Conservation (phyloP, 2,113 vertebrate species). For the Dunckerocampus dactyliophorus region DNA sequence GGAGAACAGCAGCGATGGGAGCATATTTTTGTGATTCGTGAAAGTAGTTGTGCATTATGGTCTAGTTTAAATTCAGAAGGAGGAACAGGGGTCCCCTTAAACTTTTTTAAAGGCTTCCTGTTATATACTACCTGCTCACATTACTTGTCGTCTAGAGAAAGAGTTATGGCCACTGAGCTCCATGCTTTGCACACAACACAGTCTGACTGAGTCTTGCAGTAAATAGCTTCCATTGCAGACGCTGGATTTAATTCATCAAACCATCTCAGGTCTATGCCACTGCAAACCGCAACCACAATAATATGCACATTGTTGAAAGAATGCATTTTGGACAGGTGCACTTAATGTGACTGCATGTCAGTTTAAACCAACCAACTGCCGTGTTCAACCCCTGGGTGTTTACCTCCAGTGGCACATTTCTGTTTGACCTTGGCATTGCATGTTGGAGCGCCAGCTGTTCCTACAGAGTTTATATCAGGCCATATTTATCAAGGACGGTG, state of each 20-base stretch:
- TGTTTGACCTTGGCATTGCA: slow-evolving; percentile 50
- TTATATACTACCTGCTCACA: slow-evolving; percentile 64
- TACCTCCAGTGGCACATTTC: slow-evolving; percentile 51
- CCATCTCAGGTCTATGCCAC: too few species aligned
- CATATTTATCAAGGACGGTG: slow-evolving; percentile 56
- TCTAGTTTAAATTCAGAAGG: slow-evolving; percentile 59
- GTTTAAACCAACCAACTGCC: slow-evolving; percentile 7
- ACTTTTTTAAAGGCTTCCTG: slow-evolving; percentile 13
- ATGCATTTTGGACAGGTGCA: neutral
- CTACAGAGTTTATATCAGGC: slow-evolving; percentile 55
- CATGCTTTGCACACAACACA: slow-evolving; percentile 41
- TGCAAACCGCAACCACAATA: neutral
- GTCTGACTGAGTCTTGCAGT: slow-evolving; percentile 43
- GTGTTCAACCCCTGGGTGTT: slow-evolving; percentile 15
- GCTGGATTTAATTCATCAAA: slow-evolving; percentile 22
- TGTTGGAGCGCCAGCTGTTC: slow-evolving; percentile 58
- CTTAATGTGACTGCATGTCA: neutral
- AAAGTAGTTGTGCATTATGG: slow-evolving; percentile 51
- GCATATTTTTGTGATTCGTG: slow-evolving; percentile 46
- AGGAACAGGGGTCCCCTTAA: slow-evolving; percentile 14
- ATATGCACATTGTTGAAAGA: too few species aligned
- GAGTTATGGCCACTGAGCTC: slow-evolving; percentile 50
- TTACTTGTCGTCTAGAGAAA: slow-evolving; percentile 59
- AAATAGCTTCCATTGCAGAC: slow-evolving; percentile 49
- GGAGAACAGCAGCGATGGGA: slow-evolving; percentile 14